A percentile compares a stretch with the other conserved stretches of the same genome.
phyloP scores from a whole-genome alignment of 2,888 invertebrate species.

The Poecilus cupreus region DNA sequence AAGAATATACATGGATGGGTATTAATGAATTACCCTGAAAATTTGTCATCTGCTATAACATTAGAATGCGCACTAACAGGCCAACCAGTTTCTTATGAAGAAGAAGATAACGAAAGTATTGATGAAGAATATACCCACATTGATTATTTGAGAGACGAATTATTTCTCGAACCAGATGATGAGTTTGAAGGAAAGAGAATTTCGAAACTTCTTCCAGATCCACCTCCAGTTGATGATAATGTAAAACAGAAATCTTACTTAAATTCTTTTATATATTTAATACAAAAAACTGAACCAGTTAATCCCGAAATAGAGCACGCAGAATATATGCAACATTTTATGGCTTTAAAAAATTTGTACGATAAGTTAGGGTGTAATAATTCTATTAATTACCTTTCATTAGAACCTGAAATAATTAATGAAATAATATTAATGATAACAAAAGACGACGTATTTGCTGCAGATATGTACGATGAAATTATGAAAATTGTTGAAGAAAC shows the following conservation, averaged over 20 bases:
- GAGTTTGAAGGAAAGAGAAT: conserved; percentile 69
- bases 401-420: conserved; percentile 76
- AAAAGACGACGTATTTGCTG: conserved; percentile 69
- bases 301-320: conserved; percentile 73
- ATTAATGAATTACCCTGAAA: conserved; percentile 79
- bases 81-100: conserved; percentile 71
- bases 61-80: conserved; percentile 79
- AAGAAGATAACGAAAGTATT: conserved; percentile 62
- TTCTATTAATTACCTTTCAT: conserved; percentile 76
- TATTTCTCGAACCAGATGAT: conserved; percentile 70
- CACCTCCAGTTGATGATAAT: conserved; percentile 71
- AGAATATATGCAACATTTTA: conserved; percentile 71
- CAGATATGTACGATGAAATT: conserved; percentile 70
- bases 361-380: conserved; percentile 76
- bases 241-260: conserved; percentile 75
- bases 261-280: conserved; percentile 76
- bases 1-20: conserved; percentile 76
- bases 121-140: conserved; percentile 70
- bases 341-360: conserved; percentile 77
- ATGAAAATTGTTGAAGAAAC: conserved; percentile 68
- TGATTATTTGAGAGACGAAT: conserved; percentile 71
- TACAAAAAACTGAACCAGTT: conserved; percentile 72
- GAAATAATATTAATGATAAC: conserved; percentile 71
- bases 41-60: conserved; percentile 76
- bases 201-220: conserved; percentile 76